Evolutionary conservation across 2,888 invertebrate species (phyloP).

Genomic region (Dryococelus australis): DNA sequence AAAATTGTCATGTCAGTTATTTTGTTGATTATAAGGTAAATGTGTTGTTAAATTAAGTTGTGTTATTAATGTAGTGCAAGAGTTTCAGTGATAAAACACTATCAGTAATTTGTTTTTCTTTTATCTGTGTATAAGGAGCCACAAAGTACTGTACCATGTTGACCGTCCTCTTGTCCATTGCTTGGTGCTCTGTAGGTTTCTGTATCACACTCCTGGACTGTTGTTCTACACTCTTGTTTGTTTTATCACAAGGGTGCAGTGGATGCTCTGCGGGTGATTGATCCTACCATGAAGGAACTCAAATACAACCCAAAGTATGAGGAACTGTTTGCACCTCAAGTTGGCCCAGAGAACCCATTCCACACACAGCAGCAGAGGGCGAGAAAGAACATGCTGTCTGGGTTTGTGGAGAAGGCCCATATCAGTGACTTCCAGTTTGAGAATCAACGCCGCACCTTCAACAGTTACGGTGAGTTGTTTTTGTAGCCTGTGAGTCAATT

Average conservation of each 20-base stretch:
- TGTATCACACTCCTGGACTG: too few relatives aligned
- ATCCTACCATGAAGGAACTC: slow-evolving; percentile 83
- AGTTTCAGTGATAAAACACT: too few relatives aligned
- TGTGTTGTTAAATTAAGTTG: too few relatives aligned
- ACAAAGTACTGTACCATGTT: too few relatives aligned
- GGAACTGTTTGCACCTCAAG: slow-evolving; percentile 89
- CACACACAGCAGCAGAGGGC: slow-evolving; percentile 90
- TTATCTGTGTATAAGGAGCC: too few relatives aligned
- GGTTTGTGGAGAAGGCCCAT: slow-evolving; percentile 94
- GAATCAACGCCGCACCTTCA: slow-evolving; percentile 92
- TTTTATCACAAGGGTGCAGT: slow-evolving; percentile 68
- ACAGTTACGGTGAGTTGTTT: slow-evolving; percentile 75
- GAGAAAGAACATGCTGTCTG: slow-evolving; percentile 89
- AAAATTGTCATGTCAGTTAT: too few relatives aligned
- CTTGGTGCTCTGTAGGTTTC: too few relatives aligned
- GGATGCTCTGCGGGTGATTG: slow-evolving; percentile 74
- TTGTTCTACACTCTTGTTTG: not conserved
- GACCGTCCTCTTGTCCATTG: too few relatives aligned
- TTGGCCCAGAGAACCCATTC: slow-evolving; percentile 93
- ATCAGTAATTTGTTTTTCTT: too few relatives aligned
- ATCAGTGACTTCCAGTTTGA: slow-evolving; percentile 98
- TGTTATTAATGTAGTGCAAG: too few relatives aligned
- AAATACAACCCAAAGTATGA: slow-evolving; percentile 93
- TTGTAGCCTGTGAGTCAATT: slow-evolving; percentile 12
- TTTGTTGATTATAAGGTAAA: too few relatives aligned